Evolutionary conservation across 2,113 vertebrate genomes (phyloP).

Genomic region (Vireo altiloquus): DNA sequence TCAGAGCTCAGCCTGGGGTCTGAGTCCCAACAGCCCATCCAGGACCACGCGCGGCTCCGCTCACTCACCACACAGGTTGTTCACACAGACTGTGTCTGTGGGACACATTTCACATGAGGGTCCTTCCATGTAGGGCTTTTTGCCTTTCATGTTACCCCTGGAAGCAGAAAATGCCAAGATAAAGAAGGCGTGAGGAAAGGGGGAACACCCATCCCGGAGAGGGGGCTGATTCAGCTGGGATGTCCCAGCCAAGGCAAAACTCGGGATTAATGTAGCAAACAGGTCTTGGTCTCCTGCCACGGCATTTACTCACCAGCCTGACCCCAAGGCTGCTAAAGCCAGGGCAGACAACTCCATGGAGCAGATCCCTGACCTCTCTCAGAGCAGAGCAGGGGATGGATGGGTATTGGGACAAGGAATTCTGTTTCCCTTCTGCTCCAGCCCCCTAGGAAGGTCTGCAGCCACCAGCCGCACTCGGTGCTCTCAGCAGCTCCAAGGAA

Average conservation of each 20-base stretch:
- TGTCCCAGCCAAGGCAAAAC: background rate
- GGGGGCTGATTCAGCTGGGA: background rate
- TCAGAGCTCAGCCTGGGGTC: background rate
- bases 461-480: rapidly evolving
- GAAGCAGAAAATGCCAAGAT: background rate
- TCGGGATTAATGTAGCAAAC: background rate
- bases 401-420: background rate
- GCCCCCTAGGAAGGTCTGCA: background rate
- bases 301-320: background rate
- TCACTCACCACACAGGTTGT: slow-evolving; percentile 71
- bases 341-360: background rate
- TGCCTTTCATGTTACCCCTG: slow-evolving; percentile 69
- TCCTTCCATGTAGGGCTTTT: slow-evolving; percentile 66
- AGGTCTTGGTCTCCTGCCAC: background rate
- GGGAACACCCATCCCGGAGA: background rate
- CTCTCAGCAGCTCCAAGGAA: background rate
- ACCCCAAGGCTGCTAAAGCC: background rate
- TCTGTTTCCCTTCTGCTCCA: background rate
- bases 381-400: background rate
- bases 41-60: rapidly evolving
- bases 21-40: background rate
- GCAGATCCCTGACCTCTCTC: background rate
- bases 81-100: slow-evolving; percentile 32
- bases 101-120: slow-evolving; percentile 59
- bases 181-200: background rate